phyloP scores from a whole-genome alignment of 2,888 invertebrate species.

The Drosophila maculinotata region DNA sequence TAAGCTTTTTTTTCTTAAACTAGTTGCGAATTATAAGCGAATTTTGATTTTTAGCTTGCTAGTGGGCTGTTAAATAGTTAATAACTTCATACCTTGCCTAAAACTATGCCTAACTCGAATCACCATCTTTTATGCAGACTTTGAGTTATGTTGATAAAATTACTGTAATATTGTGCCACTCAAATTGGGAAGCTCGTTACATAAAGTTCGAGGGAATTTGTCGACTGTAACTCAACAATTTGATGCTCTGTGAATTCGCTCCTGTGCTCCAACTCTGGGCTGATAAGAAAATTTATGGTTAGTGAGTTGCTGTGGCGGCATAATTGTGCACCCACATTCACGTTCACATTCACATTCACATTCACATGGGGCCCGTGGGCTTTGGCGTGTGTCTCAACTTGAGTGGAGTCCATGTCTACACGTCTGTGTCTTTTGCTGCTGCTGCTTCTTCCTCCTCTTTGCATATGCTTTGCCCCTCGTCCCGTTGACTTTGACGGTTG shows the following conservation, averaged over 20 bases:
- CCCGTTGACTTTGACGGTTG: background rate
- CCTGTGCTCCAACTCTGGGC: conserved; percentile 45
- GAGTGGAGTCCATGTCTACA: conserved; percentile 40
- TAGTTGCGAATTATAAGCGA: background rate
- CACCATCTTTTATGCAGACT: too few relatives aligned
- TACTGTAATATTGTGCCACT: too few relatives aligned
- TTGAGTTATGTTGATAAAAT: too few relatives aligned
- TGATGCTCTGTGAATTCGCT: conserved; percentile 33
- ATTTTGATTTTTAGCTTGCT: background rate
- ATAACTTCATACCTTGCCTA: too few relatives aligned
- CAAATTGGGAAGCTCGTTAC: too few relatives aligned
- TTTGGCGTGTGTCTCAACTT: conserved; percentile 61
- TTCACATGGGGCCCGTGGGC: conserved; percentile 36
- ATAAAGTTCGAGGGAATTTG: too few relatives aligned
- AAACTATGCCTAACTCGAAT: too few relatives aligned
- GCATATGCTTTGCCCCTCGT: background rate
- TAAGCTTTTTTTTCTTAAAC: background rate
- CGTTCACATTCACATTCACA: conserved; percentile 1
- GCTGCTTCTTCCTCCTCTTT: conserved; percentile 2
- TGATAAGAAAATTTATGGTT: conserved; percentile 80
- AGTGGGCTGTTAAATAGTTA: background rate
- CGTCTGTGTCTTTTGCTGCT: conserved; percentile 5
- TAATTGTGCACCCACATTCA: conserved; percentile 78
- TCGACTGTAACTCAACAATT: too few relatives aligned
- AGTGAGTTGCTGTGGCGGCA: conserved; percentile 70